Evolutionary conservation across 2,113 vertebrate genomes (phyloP).

Genomic region (Girardinichthys multiradiatus): DNA sequence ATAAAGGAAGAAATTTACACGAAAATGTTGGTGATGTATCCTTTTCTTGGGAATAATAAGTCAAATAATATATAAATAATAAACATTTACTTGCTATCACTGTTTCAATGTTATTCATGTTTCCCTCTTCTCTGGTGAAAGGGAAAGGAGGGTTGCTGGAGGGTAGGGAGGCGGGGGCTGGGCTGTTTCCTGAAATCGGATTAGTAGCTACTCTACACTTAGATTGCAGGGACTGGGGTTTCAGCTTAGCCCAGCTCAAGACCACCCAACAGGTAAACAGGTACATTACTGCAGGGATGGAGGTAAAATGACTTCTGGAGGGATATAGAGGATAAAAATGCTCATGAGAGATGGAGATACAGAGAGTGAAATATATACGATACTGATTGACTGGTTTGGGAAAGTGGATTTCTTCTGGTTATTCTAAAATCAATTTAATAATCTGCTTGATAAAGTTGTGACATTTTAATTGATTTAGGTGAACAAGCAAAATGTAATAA

Average conservation of each 20-base stretch:
- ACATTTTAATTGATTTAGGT: slow-evolving; percentile 7
- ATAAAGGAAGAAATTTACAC: slow-evolving; percentile 83
- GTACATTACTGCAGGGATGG: slow-evolving; percentile 75
- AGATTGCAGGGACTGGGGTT: slow-evolving; percentile 77
- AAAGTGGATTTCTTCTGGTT: slow-evolving; percentile 31
- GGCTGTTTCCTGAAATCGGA: slow-evolving; percentile 86
- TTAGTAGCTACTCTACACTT: slow-evolving; percentile 86
- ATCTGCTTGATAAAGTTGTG: slow-evolving; percentile 3
- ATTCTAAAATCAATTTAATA: slow-evolving; percentile 53
- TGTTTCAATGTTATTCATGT: slow-evolving; percentile 38
- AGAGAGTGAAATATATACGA: slow-evolving; percentile 62
- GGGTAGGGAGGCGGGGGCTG: slow-evolving; percentile 62
- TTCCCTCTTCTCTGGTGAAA: slow-evolving; percentile 41
- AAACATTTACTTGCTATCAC: slow-evolving; percentile 28
- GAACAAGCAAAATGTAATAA: slow-evolving; percentile 8
- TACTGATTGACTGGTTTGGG: slow-evolving; percentile 14
- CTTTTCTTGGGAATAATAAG: slow-evolving; percentile 79
- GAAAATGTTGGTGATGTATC: slow-evolving; percentile 80
- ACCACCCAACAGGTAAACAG: slow-evolving; percentile 87
- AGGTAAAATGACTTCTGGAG: slow-evolving; percentile 49
- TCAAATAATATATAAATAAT: slow-evolving; percentile 77
- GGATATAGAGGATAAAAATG: slow-evolving; percentile 51
- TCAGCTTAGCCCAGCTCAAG: slow-evolving; percentile 79
- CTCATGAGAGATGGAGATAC: slow-evolving; percentile 48
- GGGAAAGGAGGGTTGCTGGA: slow-evolving; percentile 24